phyloP scores from a whole-genome alignment of 2,113 vertebrate species.

The human region DNA sequence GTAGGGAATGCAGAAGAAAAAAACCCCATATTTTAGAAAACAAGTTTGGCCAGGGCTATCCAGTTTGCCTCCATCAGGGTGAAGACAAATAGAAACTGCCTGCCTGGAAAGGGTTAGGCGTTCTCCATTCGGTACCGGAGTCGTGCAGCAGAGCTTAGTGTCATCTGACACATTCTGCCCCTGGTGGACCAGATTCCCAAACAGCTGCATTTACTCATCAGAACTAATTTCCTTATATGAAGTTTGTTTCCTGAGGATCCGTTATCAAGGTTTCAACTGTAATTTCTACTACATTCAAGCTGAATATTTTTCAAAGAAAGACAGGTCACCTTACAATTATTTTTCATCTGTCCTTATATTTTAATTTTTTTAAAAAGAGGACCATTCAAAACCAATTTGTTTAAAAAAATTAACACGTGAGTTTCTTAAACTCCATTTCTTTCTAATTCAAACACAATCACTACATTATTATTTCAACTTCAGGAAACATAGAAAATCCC shows the following conservation, averaged over 20 bases:
- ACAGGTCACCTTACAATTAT: neutral
- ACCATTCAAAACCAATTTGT: neutral
- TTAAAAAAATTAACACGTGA: neutral
- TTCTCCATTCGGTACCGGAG: neutral
- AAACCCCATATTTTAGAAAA: neutral
- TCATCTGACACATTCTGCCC: neutral
- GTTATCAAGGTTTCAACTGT: neutral
- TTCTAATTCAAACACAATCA: constrained; percentile 8
- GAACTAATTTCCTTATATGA: neutral
- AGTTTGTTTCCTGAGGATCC: neutral
- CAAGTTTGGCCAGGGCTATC: neutral
- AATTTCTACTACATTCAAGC: neutral
- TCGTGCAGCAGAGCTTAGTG: neutral
- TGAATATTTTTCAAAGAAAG: constrained; percentile 15
- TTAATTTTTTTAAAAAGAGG: neutral
- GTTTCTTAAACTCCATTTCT: neutral
- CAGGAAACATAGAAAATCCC: neutral
- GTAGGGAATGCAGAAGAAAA: neutral
- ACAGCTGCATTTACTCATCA: neutral
- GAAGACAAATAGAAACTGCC: neutral
- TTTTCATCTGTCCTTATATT: neutral
- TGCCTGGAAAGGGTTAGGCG: neutral
- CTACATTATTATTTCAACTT: neutral
- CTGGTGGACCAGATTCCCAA: neutral
- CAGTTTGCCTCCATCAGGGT: neutral